Conservation (phyloP, 2,888 invertebrate species). For the Fragum whitleyi region DNA sequence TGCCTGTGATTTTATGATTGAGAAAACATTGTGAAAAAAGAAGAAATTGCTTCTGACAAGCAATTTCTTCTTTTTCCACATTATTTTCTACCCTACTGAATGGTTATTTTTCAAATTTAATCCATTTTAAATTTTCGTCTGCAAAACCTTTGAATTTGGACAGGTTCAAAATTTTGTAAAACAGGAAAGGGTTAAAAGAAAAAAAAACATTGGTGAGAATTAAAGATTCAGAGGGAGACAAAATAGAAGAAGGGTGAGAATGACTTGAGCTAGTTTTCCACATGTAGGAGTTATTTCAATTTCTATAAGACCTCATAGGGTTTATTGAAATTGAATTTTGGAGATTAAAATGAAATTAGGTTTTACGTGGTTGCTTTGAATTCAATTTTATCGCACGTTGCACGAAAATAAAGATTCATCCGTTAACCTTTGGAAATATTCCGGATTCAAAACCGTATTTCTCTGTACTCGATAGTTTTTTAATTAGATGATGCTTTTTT, state of each 20-base stretch:
- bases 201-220: too few relatives aligned
- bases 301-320: slow-evolving; percentile 49
- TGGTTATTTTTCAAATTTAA: too few relatives aligned
- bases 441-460: slow-evolving; percentile 4
- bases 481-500: not conserved
- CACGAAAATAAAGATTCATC: slow-evolving; percentile 10
- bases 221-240: too few relatives aligned
- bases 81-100: too few relatives aligned
- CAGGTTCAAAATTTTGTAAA: too few relatives aligned
- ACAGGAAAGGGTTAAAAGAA: too few relatives aligned
- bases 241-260: not conserved
- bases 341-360: slow-evolving; percentile 14
- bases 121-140: too few relatives aligned
- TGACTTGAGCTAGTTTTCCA: not conserved
- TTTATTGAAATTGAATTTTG: slow-evolving; percentile 50
- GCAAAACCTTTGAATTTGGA: too few relatives aligned
- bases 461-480: not conserved
- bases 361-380: slow-evolving; percentile 7
- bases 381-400: not conserved
- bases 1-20: too few relatives aligned
- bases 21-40: too few relatives aligned
- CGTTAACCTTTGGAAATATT: slow-evolving; percentile 8
- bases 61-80: too few relatives aligned
- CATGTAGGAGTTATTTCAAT: not conserved
- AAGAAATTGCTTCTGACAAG: too few relatives aligned